A percentile compares a stretch with the other conserved stretches of the same genome.
Conservation (phyloP, 2,888 invertebrate species). For the Auanema freiburgensis region DNA sequence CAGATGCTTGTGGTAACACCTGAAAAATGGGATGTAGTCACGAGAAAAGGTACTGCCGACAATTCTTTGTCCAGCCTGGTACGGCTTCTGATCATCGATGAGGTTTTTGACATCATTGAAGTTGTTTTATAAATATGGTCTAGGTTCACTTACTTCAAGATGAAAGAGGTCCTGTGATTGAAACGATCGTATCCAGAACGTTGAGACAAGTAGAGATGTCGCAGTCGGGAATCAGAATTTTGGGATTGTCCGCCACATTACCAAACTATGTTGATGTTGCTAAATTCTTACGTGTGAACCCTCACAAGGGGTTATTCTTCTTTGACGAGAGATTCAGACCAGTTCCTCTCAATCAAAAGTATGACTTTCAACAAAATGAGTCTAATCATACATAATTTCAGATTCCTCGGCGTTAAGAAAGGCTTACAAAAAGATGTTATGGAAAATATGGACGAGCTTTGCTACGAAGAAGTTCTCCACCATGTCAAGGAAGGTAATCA, state of each 20-base stretch:
- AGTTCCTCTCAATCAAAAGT: conserved; percentile 70
- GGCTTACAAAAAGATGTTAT: conserved; percentile 29
- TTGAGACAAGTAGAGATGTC: conserved; percentile 76
- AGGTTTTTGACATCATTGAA: conserved; percentile 66
- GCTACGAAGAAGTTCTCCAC: conserved; percentile 86
- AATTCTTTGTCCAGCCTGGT: conserved; percentile 86
- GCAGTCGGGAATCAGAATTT: conserved; percentile 85
- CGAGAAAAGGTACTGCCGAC: conserved; percentile 83
- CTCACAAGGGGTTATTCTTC: conserved; percentile 72
- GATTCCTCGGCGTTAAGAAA: conserved; percentile 56
- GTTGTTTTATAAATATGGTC: not conserved
- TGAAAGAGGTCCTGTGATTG: conserved; percentile 94
- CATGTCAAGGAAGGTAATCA: conserved; percentile 89
- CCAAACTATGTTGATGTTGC: conserved; percentile 98
- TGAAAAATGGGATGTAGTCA: conserved; percentile 99
- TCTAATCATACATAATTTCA: too few relatives aligned
- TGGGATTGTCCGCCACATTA: conserved; percentile 81
- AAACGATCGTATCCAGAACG: conserved; percentile 92
- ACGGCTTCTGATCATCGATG: conserved; percentile 90
- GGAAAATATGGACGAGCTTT: conserved; percentile 65
- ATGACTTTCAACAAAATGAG: too few relatives aligned
- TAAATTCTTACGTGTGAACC: conserved; percentile 87
- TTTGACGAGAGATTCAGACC: conserved; percentile 83
- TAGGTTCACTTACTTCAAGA: conserved; percentile 89
- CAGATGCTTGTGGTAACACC: conserved; percentile 94